Conservation (phyloP, 2,113 vertebrate species). For the Malurus melanocephalus region DNA sequence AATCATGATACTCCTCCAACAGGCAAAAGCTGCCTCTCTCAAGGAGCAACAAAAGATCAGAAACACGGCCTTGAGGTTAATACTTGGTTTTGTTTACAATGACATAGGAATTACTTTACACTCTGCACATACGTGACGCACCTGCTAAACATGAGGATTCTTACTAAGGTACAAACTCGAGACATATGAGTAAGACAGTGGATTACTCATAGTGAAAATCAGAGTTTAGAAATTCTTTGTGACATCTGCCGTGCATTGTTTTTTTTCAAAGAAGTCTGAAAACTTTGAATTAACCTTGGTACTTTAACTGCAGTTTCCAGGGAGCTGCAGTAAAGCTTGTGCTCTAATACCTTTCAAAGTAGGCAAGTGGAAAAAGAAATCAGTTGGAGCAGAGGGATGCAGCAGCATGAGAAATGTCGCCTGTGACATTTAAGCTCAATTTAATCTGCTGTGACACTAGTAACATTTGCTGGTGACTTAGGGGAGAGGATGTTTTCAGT, state of each 20-base stretch:
- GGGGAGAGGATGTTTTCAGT: background rate
- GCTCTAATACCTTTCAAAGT: background rate
- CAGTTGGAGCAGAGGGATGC: background rate
- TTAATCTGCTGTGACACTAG: constrained; percentile 39
- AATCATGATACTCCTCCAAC: background rate
- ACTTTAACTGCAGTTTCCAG: constrained; percentile 14
- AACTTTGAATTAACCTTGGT: constrained; percentile 40
- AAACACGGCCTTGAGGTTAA: background rate
- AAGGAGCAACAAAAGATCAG: background rate
- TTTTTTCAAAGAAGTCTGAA: background rate
- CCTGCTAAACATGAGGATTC: background rate
- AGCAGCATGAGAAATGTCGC: background rate
- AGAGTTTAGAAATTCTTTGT: background rate
- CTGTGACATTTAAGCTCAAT: constrained; percentile 36
- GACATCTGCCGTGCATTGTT: background rate
- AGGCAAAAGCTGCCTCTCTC: background rate
- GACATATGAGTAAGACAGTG: background rate
- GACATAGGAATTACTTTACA: background rate
- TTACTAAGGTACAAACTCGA: background rate
- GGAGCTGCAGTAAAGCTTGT: background rate
- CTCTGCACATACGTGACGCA: background rate
- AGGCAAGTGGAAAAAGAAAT: background rate
- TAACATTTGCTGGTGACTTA: constrained; percentile 38
- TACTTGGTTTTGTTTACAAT: background rate
- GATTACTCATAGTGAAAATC: background rate